phyloP scores from a whole-genome alignment of 1,140 invertebrate genomes.

The Drosophila pachea region DNA sequence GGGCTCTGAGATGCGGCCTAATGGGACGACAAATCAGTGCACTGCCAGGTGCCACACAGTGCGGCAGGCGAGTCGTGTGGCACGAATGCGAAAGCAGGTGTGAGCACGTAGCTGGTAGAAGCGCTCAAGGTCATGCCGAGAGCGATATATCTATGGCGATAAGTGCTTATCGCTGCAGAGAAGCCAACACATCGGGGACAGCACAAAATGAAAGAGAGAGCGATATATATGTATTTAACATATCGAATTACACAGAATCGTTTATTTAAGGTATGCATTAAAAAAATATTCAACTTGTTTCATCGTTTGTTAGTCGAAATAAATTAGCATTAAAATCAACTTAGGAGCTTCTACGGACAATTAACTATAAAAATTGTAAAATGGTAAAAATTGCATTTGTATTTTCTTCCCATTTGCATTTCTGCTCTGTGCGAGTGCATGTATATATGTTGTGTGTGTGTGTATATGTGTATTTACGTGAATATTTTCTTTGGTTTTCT shows the following conservation, averaged over 20 bases:
- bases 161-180: neutral
- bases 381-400: slow-evolving; percentile 43
- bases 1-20: slow-evolving; percentile 16
- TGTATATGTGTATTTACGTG: slow-evolving; percentile 23
- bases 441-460: slow-evolving; percentile 15
- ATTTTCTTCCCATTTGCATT: slow-evolving; percentile 39
- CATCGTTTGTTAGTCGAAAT: slow-evolving; percentile 50
- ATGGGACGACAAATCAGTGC: slow-evolving; percentile 56
- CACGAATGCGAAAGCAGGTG: slow-evolving; percentile 21
- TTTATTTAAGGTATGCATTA: slow-evolving; percentile 63
- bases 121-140: slow-evolving; percentile 1
- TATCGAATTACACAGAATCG: slow-evolving; percentile 57
- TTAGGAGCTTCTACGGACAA: slow-evolving; percentile 51
- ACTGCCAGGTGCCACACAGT: slow-evolving; percentile 27
- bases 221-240: slow-evolving; percentile 25
- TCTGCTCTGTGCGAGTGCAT: too few species aligned
- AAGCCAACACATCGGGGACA: slow-evolving; percentile 17
- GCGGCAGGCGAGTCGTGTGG: neutral
- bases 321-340: slow-evolving; percentile 70
- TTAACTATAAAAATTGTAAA: slow-evolving; percentile 66
- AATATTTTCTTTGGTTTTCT: slow-evolving; percentile 26
- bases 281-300: slow-evolving; percentile 54
- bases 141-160: neutral
- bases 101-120: neutral
- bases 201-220: slow-evolving; percentile 64